Evolutionary conservation across 1,140 invertebrate species (phyloP), one percentile per base, ranked within the genome.

Genomic region (Streblospio benedicti): DNA sequence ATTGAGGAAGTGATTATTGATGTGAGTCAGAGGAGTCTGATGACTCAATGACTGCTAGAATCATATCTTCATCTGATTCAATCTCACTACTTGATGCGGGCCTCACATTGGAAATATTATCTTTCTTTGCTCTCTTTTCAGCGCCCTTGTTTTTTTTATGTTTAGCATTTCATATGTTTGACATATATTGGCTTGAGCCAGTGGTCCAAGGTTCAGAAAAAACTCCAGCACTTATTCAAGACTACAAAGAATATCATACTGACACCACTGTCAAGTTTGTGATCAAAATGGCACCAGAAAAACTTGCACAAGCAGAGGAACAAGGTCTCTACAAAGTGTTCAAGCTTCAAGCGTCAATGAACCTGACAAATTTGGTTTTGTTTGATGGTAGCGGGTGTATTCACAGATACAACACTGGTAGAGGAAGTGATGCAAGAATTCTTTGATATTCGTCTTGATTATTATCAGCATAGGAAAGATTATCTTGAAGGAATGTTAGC

Each of bases 261-360:
- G 96, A 99, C 70, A 87, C 87, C 0, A 91, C 90, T 0, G 91
- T 99, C 0, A 86, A 87, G 49, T 97, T 99, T 79, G 84, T 97
- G 4, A 83, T 99, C 0, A 85, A 84, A 3, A 81, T 97, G 68
- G 77, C 83, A 35, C 80, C 85, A 0, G 89, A 92, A 2, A 93
- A 94, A 72, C 80, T 97, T 44, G 66, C 80, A 0, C 83, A 86
- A 60, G 75, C 87, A 27, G 86, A 95, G 71, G 80, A 82, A 38
- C 86, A 93, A 67, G 95, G 95, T 14, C 83, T 99, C 2, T 91
- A 98, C 77, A 96, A 94, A 75, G 84, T 87, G 27, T 97, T 99
- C 76, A 99, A 98, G 76, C 78, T 99, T 5, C 91, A 93, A 76
- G 82, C 85, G 1, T 85, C 86, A 0, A 82, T 89, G 12, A 82